Base-by-base conservation (phyloP, 2,113 vertebrate genomes). In the Microcebus tavaratra region DNA sequence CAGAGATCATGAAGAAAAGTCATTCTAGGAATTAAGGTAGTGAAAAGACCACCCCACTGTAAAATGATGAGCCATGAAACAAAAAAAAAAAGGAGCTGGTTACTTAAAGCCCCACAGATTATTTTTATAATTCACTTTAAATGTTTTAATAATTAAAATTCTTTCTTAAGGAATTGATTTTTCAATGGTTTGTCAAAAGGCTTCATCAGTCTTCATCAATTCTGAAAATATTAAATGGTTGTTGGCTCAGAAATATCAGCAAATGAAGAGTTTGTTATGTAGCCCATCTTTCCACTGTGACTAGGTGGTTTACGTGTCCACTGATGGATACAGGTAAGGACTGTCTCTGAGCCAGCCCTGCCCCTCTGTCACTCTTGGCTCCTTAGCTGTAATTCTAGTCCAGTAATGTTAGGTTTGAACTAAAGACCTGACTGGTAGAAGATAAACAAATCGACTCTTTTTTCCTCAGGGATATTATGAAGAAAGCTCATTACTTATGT, bases 401-500 rank as follows among this genome's bases (percentile, higher is more conserved):
- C 45, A 57, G 81, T 63, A 80, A 25, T 61, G 7, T 27, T 61
- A 82, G 61, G n/a, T 84, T 96, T 23, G 8, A 96, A 92, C 82
- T 85, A 87, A 94, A 78, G 79, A 53, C 83, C 7, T 53, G 67
- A 73, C 65, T 91, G 42, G 0, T 91, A 72, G 68, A 39, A 13
- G 20, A 87, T 29, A 81, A 67, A 96, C 83, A 20, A 83, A 76
- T 65, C 59, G 55, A 85, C 3, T 70, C 2, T 82, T 0, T 93
- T 96, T 96, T 94, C 39, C 67, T 96, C 1, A 2, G 50, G 10
- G 3, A 14, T 25, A 9, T 73, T 91, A 65, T 5, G 68, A 67
- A 85, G 94, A 89, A 87, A 76, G 29, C 91, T 94, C 1, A 1
- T 90, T 67, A n/a, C 96, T 59, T 93, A 39, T 78, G 87, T 97